Conservation (phyloP, 2,888 invertebrate genomes). For the Ethmia dodecea region DNA sequence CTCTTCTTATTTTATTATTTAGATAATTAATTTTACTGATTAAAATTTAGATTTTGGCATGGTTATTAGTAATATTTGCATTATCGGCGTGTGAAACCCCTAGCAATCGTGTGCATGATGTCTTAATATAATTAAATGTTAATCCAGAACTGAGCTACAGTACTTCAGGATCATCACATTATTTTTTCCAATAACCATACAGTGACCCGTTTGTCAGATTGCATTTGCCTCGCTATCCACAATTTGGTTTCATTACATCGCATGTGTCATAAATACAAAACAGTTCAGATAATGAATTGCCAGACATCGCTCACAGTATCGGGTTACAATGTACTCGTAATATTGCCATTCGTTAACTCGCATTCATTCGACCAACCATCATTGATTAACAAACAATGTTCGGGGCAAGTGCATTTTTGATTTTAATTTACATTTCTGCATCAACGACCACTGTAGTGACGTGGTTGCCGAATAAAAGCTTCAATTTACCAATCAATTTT, state of each 20-base stretch:
- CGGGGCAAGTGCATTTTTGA: slow-evolving; percentile 1
- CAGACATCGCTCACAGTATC: slow-evolving; percentile 53
- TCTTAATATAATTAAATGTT: too few relatives aligned
- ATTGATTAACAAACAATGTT: slow-evolving; percentile 8
- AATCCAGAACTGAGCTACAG: too few relatives aligned
- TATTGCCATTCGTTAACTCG: slow-evolving; percentile 36
- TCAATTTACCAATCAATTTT: slow-evolving; percentile 51
- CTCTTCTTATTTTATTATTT: too few relatives aligned
- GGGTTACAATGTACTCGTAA: slow-evolving; percentile 40
- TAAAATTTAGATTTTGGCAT: too few relatives aligned
- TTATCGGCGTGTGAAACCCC: too few relatives aligned
- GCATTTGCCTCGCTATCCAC: slow-evolving; percentile 19
- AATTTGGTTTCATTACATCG: too few relatives aligned
- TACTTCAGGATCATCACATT: too few relatives aligned
- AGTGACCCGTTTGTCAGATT: background rate
- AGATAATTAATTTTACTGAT: too few relatives aligned
- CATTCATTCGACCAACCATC: slow-evolving; percentile 22
- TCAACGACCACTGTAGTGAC: slow-evolving; percentile 41
- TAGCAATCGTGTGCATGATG: too few relatives aligned
- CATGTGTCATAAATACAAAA: slow-evolving; percentile 26
- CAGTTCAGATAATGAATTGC: slow-evolving; percentile 39
- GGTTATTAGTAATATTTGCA: too few relatives aligned
- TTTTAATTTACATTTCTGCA: slow-evolving; percentile 16
- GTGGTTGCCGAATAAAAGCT: slow-evolving; percentile 56
- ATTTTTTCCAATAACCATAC: too few relatives aligned